These are phyloP conservation scores for Hystrix brachyura DNA, from an alignment of 2,113 vertebrate species.

Conservation along the genomic window DNA sequence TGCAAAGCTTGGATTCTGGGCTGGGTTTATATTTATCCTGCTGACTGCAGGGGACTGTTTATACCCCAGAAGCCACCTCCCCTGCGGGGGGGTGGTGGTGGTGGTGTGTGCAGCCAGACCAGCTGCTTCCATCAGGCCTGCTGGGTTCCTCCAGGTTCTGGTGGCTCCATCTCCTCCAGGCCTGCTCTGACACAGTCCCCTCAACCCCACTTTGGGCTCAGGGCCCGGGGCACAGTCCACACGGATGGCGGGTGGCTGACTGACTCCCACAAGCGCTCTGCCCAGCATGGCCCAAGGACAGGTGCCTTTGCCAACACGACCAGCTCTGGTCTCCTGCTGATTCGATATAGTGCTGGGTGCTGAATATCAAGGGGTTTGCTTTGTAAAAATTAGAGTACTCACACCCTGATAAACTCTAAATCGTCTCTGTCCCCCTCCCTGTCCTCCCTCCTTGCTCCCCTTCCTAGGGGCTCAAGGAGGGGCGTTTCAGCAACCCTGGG, in stretches of 20 bases:
- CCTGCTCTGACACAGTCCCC: not conserved
- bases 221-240: not conserved
- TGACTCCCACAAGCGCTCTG: not conserved
- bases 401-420: not conserved
- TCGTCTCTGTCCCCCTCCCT: not conserved
- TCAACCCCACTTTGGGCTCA: not conserved
- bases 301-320: not conserved
- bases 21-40: constrained; percentile 78
- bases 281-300: not conserved
- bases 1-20: constrained; percentile 30
- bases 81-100: not conserved
- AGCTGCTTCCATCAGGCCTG: constrained; percentile 47
- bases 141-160: not conserved
- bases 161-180: not conserved
- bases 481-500: not conserved
- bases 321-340: not conserved
- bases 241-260: not conserved
- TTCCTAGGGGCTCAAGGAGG: not conserved
- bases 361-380: not conserved
- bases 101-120: constrained; percentile 48
- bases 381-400: not conserved
- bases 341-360: not conserved
- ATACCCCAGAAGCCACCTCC: constrained; percentile 65
- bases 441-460: not conserved
- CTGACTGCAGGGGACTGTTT: constrained; percentile 76